Conservation (phyloP, 2,113 vertebrate species). For the Phalacrocorax carbo region DNA sequence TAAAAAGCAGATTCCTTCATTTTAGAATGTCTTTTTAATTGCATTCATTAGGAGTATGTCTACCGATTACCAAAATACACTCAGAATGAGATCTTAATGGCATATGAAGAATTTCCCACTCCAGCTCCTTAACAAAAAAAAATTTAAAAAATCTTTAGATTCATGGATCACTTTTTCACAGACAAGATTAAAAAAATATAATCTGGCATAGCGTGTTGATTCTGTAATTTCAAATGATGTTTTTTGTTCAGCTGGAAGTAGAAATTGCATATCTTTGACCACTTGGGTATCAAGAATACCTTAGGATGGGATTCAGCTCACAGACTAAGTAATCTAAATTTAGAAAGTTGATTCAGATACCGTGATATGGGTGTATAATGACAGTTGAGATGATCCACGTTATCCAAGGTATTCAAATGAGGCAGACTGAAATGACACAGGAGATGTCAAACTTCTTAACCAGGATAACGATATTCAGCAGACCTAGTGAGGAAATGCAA, state of each 20-base stretch:
- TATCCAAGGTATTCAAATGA: background rate
- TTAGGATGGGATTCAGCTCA: background rate
- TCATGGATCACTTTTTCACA: background rate
- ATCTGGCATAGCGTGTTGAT: background rate
- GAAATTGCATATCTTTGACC: background rate
- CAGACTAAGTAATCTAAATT: background rate
- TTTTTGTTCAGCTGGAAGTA: background rate
- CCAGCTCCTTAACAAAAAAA: background rate
- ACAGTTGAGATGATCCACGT: rapidly evolving
- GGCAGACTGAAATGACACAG: background rate
- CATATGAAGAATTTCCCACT: background rate
- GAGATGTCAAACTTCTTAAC: background rate
- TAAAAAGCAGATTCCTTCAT: background rate
- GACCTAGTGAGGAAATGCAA: background rate
- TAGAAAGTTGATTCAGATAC: background rate
- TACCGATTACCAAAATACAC: background rate
- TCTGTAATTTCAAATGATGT: background rate
- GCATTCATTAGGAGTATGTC: background rate
- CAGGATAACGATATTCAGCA: background rate
- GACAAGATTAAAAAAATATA: background rate
- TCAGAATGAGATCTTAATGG: background rate
- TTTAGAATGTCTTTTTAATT: background rate
- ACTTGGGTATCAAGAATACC: background rate
- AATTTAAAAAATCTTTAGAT: background rate
- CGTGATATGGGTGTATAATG: background rate